Conservation (phyloP, 1,140 invertebrate species). For the Heliothis subflexa region DNA sequence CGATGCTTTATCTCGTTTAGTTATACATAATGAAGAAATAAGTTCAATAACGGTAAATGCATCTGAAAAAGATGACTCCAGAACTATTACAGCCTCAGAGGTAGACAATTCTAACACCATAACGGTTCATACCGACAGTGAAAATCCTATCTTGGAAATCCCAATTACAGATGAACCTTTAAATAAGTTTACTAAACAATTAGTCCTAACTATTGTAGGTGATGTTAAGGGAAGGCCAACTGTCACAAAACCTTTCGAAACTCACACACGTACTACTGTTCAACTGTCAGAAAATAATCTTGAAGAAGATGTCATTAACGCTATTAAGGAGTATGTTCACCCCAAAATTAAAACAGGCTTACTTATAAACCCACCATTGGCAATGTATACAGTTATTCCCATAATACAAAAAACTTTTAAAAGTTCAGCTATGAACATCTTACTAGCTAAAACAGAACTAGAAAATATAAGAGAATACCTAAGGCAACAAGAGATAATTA, state of each 20-base stretch:
- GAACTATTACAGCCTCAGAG: background rate
- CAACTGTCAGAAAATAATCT: background rate
- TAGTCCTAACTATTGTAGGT: background rate
- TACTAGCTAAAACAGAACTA: background rate
- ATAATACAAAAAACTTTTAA: background rate
- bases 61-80: background rate
- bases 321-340: background rate
- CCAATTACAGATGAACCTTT: background rate
- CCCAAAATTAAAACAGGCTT: background rate
- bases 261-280: background rate
- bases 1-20: background rate
- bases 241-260: background rate
- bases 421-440: background rate
- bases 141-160: background rate
- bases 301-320: background rate
- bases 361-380: background rate
- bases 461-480: background rate
- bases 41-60: background rate
- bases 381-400: background rate
- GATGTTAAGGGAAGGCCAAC: background rate
- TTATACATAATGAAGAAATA: background rate
- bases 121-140: background rate
- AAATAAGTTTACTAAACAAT: background rate
- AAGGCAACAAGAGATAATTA: slow-evolving; percentile 4
- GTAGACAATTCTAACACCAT: background rate